Base-by-base conservation (phyloP, 2,113 vertebrate species). In the Anarhynchus alexandrinus region DNA sequence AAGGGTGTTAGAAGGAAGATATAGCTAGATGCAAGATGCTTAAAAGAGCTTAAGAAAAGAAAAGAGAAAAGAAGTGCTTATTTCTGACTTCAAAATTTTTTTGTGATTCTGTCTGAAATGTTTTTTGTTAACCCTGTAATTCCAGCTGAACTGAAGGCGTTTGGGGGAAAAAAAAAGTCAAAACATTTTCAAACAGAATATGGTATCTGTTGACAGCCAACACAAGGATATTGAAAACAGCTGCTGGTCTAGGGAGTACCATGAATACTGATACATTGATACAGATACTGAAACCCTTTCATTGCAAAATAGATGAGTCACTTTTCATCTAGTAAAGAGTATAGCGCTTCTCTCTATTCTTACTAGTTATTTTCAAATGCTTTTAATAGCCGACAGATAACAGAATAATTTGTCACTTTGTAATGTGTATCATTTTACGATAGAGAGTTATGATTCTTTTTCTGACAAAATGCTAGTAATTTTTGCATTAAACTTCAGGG, bases 381-480 rank as follows among this genome's bases (percentile, higher is more conserved):
- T 86, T 83, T 54, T 49, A 61, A 57, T 12, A 49, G 26, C 34
- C 11, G 40, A 27, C 1, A 1, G 34, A 14, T 65, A 80, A 36
- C 21, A 58, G 78, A 74, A 64, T 9, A 23, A 64, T 52, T 58
- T 38, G 20, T 49, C 40, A 15, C 27, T 88, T 77, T 21, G 6
- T 20, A 17, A 17, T 4, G 45, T 5, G 11, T 62, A 36, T 38
- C 0, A 14, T 47, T 87, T 82, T 47, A 57, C 0, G 3, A 12
- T 32, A 47, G n/a, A 80, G 51, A 67, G 12, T 64, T 86, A 12
- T 0, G 4, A 34, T 49, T 74, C 6, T 42, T 66, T 43, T 57
- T 19, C 30, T 40, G 57, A n/a, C 66, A 83, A 78, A 34, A 32
- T 1, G 11, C 3, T 9, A n/a, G 18, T 19, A 10, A 27, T 43